phyloP scores from a whole-genome alignment of 1,140 invertebrate species.

The Trialeurodes vaporariorum region DNA sequence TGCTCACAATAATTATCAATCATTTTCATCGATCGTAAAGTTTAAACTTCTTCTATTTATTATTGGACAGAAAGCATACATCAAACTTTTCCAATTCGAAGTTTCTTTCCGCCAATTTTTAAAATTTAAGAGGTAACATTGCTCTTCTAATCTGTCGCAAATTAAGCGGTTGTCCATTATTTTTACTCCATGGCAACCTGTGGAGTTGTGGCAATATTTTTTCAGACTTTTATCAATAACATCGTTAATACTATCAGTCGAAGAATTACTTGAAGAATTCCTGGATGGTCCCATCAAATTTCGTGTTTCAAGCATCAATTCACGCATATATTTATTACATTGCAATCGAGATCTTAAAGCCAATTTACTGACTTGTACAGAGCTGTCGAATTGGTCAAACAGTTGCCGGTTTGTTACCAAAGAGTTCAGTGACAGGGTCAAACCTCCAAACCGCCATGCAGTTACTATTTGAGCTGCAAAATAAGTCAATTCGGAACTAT shows the following conservation, averaged over 20 bases:
- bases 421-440: not conserved
- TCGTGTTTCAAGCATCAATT: not conserved
- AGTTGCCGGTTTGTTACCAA: not conserved
- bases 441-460: not conserved
- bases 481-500: not conserved
- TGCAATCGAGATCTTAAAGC: not conserved
- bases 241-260: not conserved
- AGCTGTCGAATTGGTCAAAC: not conserved
- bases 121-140: not conserved
- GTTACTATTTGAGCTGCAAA: not conserved
- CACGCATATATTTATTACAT: not conserved
- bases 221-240: not conserved
- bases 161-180: not conserved
- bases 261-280: not conserved
- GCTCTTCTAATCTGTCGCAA: not conserved
- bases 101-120: not conserved
- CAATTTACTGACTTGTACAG: not conserved
- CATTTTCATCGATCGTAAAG: not conserved
- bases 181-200: not conserved
- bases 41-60: not conserved
- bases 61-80: not conserved
- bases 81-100: not conserved
- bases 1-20: no score
- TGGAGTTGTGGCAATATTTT: not conserved
- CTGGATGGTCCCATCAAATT: not conserved